Conservation (phyloP, 2,113 vertebrate species). For the Macrotus californicus region DNA sequence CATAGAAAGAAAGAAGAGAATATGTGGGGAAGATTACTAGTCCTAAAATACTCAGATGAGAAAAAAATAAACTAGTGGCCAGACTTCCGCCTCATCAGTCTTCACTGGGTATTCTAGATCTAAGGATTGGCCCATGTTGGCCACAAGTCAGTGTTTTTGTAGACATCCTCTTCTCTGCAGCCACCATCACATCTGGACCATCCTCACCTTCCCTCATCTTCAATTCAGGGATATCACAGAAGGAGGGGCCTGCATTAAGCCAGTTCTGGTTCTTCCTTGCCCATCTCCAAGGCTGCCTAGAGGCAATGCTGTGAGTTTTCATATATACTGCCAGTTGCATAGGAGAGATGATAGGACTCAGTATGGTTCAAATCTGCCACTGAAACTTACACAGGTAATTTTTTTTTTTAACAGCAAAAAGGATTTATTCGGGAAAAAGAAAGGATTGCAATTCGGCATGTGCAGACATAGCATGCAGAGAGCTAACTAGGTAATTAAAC, state of each 20-base stretch:
- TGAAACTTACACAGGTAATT: background rate
- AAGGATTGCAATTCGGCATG: background rate
- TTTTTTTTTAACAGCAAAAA: background rate
- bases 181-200: too few relatives aligned
- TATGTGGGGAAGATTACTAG: background rate
- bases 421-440: background rate
- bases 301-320: background rate
- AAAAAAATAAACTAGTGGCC: background rate
- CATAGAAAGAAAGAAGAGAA: background rate
- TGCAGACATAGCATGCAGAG: background rate
- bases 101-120: background rate
- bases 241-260: background rate
- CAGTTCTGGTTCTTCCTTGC: background rate
- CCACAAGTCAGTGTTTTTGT: background rate
- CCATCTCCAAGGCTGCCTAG: accelerated
- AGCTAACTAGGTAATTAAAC: background rate
- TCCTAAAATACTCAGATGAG: background rate
- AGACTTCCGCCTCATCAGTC: background rate
- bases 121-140: background rate
- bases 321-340: background rate
- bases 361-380: background rate
- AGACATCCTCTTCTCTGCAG: background rate
- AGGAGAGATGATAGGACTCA: accelerated
- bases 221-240: background rate
- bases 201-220: background rate